Evolutionary conservation across 2,113 vertebrate species (phyloP), one percentile per base, ranked within the genome.

Genomic region (Trematomus loennbergii): DNA sequence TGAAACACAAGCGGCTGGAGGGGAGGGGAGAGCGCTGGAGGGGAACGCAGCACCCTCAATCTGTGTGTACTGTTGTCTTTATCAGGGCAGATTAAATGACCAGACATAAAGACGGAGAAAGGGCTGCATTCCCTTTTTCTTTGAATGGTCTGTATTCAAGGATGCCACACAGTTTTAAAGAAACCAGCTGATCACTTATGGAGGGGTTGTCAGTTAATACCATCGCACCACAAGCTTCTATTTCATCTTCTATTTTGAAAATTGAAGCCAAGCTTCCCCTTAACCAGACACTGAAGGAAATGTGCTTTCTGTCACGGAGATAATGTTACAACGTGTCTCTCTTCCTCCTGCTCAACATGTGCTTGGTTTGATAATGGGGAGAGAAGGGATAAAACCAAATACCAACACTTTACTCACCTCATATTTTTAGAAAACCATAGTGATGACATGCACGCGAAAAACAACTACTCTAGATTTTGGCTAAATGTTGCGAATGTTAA

Each of bases 1-100:
- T 84, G 88, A 91, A 93, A 92, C 87, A 78, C 77, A 93, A 94
- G 84, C 76, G 36, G 74, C 79, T 87, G 79, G 83, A 43, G 58
- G 87, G 79, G 87, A 88, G 79, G 29, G 18, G 43, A 58, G 72
- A 77, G 75, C 73, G 17, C 55, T 82, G 2, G 20, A 86, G 78
- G 59, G 82, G 83, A 92, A 89, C 20, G 4, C 72, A 69, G 65
- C 69, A 50, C 79, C 60, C 81, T 77, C 46, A 83, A 72, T 83
- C 64, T 68, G 81, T 78, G 84, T 60, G 63, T 1, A 64, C 60
- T 64, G 81, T 85, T 89, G 84, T 77, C 70, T 85, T 84, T 79
- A 78, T 88, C 69, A 48, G 88, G 29, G 60, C 54, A 54, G 48
- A 89, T 91, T 87, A 83, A 83, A 82, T 88, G 59, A 85, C 59